Evolutionary conservation across 1,140 invertebrate genomes (phyloP), one percentile per base, ranked within the genome.

Genomic region (Drosophila sp.): DNA sequence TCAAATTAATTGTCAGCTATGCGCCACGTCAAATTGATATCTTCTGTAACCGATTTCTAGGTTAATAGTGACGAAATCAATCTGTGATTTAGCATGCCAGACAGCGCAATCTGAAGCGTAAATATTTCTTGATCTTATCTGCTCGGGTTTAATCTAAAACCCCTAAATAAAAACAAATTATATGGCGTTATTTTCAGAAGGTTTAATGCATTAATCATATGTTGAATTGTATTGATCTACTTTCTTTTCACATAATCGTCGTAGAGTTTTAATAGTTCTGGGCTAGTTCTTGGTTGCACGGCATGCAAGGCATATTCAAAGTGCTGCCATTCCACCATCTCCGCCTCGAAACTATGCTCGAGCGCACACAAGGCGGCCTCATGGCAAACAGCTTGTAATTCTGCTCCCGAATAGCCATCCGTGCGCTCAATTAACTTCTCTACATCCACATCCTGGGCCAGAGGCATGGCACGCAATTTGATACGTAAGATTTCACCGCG

Each of bases 321-420:
- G 93, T 98, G 95, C 79, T 79, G 71, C 79, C 92, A 79, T 56
- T 92, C 73, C 66, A 96, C 93, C 63, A 79, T 47, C 25, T 91
- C 60, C 17, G 94, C 93, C 27, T 95, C 83, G 1, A 97, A 93
- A 89, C 95, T 93, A 80, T 97, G 95, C 86, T 96, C 94, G 41
- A 98, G 91, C 7, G 97, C 96, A 90, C 94, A 94, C 84, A 98
- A 93, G 0, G 95, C 97, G 11, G 97, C 97, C 93, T 98, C 97
- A 70, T 97, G 94, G 89, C 97, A 98, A 5, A 98, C 93, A 2
- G 96, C 96, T 76, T 96, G 94, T 2, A 98, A 95, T 94, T 98
- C 97, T 2, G 97, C 97, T 2, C 97, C 97, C 0, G 97, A 98
- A 93, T 97, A 98, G 17, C 94, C 94, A 32, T 95, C 93, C 2